Percentiles rank a stretch among this genome's conserved stretches.
Conservation (phyloP, 2,888 invertebrate genomes). For the Axea sp. region DNA sequence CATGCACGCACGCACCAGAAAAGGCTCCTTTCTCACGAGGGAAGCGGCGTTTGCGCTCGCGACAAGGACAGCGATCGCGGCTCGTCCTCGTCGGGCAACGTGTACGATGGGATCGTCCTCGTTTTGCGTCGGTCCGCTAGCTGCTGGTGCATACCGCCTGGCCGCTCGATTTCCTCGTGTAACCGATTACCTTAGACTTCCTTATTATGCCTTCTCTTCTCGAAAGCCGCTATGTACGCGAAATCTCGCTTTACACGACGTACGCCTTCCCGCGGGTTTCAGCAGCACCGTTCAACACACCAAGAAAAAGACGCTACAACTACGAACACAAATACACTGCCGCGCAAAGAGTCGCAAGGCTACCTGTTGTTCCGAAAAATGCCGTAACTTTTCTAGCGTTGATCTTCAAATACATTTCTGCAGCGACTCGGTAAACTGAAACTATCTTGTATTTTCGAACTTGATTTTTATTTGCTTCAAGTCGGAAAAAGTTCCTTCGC, state of each 20-base stretch:
- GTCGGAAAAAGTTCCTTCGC: too few relatives aligned
- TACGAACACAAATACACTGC: slow-evolving; percentile 7
- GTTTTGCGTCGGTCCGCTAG: slow-evolving; percentile 40
- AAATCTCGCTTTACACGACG: slow-evolving; percentile 55
- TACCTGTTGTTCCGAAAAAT: slow-evolving; percentile 38
- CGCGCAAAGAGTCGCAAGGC: slow-evolving; percentile 16
- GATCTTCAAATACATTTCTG: background rate
- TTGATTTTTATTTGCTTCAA: too few relatives aligned
- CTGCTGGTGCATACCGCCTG: slow-evolving; percentile 50
- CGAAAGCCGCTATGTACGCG: slow-evolving; percentile 43
- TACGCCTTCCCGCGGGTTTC: slow-evolving; percentile 37
- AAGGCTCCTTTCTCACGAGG: slow-evolving; percentile 40
- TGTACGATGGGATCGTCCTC: slow-evolving; percentile 57
- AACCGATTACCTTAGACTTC: slow-evolving; percentile 68
- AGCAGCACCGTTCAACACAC: slow-evolving; percentile 31
- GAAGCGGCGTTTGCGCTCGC: slow-evolving; percentile 26
- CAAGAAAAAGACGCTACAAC: slow-evolving; percentile 19
- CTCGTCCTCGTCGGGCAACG: slow-evolving; percentile 27
- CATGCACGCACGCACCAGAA: slow-evolving; percentile 13
- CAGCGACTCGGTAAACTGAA: too few relatives aligned
- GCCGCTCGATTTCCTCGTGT: slow-evolving; percentile 65
- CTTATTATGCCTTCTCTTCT: slow-evolving; percentile 63
- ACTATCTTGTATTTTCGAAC: too few relatives aligned
- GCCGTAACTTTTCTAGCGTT: slow-evolving; percentile 29
- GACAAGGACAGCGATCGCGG: slow-evolving; percentile 26